These are phyloP conservation scores for Drosophila robusta DNA, from an alignment of 2,888 invertebrate species.

Conservation along the genomic window DNA sequence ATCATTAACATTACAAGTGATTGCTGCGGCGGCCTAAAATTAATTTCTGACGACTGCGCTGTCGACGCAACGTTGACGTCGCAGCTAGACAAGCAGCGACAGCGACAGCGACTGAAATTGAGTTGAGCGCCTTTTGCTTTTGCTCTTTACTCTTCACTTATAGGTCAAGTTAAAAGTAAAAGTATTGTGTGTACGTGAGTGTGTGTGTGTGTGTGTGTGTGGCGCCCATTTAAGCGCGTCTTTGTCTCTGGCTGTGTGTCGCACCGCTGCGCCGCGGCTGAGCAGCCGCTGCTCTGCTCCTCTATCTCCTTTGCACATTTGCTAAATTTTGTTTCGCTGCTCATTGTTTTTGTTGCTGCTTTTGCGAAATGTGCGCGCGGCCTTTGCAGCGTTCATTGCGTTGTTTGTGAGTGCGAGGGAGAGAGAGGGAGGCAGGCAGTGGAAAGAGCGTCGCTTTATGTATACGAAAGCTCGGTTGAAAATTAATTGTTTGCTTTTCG, in stretches of 20 bases:
- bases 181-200: constrained; percentile 48
- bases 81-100: constrained; percentile 39
- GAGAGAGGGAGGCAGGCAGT: background rate
- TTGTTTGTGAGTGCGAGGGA: background rate
- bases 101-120: constrained; percentile 11
- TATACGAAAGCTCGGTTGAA: constrained; percentile 43
- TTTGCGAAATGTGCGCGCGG: constrained; percentile 24
- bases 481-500: constrained; percentile 63
- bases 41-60: constrained; percentile 26
- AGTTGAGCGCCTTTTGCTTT: constrained; percentile 52
- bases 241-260: constrained; percentile 4
- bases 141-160: constrained; percentile 64
- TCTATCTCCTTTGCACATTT: constrained; percentile 30
- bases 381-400: background rate
- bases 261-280: background rate
- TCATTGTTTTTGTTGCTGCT: constrained; percentile 3
- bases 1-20: constrained; percentile 55
- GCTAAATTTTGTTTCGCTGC: constrained; percentile 1
- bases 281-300: constrained; percentile 8
- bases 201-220: constrained; percentile 8
- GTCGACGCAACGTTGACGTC: constrained; percentile 18
- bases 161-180: constrained; percentile 81
- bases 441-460: constrained; percentile 14
- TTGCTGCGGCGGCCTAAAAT: constrained; percentile 28
- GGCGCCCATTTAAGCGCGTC: constrained; percentile 26